These are phyloP conservation scores for Aphelinus atriplicis DNA, from an alignment of 1,140 invertebrate species.

Conservation along the genomic window DNA sequence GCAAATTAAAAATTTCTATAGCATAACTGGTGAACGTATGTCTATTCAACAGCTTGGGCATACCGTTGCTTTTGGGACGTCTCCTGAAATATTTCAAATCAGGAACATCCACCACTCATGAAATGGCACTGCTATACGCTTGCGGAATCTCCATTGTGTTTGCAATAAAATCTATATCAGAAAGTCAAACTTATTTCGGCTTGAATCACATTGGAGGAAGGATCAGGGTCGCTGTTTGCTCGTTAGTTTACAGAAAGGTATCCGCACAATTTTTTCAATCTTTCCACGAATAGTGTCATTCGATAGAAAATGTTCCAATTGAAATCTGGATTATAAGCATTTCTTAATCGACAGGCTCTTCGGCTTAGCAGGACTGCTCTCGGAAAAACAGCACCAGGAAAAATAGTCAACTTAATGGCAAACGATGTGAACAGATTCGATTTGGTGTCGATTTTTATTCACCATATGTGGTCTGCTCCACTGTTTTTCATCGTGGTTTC, in stretches of 20 bases:
- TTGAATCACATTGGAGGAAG: conserved; percentile 69
- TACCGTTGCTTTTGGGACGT: conserved; percentile 65
- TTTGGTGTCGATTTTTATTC: conserved; percentile 67
- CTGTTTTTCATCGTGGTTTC: conserved; percentile 69
- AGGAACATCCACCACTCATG: conserved; percentile 43
- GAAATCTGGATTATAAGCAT: too few species aligned
- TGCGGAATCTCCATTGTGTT: conserved; percentile 66
- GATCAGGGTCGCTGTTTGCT: conserved; percentile 69
- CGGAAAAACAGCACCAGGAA: conserved; percentile 79
- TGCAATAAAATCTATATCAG: conserved; percentile 60
- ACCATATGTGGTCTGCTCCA: conserved; percentile 73
- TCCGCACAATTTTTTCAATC: too few species aligned
- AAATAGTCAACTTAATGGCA: conserved; percentile 83
- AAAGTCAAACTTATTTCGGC: conserved; percentile 70
- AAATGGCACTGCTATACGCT: conserved; percentile 68
- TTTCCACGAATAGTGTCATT: too few species aligned
- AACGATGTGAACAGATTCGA: conserved; percentile 78
- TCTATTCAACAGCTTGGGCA: conserved; percentile 47
- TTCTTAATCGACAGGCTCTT: conserved; percentile 58
- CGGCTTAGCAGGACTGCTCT: conserved; percentile 72
- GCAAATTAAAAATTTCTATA: not conserved
- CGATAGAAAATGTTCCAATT: too few species aligned
- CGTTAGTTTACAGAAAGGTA: conserved; percentile 73
- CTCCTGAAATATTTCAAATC: conserved; percentile 64
- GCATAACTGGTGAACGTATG: not conserved